Conservation (phyloP, 2,888 invertebrate species). For the Mycalesis mineus region DNA sequence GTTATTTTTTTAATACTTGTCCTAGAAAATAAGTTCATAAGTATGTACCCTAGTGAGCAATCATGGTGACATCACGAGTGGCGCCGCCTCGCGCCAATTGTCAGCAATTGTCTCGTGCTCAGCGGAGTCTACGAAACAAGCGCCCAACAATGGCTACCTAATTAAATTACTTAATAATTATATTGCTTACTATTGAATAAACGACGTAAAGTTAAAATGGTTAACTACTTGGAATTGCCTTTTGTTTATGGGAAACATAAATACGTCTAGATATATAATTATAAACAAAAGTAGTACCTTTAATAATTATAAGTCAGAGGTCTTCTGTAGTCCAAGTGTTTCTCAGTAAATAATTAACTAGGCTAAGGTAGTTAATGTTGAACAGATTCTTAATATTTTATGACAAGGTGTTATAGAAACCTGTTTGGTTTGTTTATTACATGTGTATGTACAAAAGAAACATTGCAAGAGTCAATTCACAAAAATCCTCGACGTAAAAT, state of each 20-base stretch:
- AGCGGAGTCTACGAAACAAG: constrained; percentile 14
- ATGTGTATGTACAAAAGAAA: too few species aligned
- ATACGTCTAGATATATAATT: neutral
- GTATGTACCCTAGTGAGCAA: constrained; percentile 13
- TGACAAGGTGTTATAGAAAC: too few species aligned
- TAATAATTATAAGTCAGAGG: neutral
- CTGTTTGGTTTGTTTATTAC: too few species aligned
- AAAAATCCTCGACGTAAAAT: too few species aligned
- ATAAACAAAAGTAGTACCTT: neutral
- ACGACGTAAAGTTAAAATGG: constrained; percentile 22
- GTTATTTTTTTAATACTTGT: too few species aligned
- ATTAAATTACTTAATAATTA: constrained; percentile 66
- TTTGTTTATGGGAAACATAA: neutral
- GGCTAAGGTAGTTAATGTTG: neutral
- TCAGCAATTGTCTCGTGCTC: constrained; percentile 62
- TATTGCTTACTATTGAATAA: constrained; percentile 38
- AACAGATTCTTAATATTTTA: neutral
- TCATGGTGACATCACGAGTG: constrained; percentile 65
- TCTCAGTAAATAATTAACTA: neutral
- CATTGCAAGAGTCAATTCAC: too few species aligned
- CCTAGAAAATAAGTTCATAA: neutral
- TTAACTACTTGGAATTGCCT: constrained; percentile 8
- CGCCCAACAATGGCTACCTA: constrained; percentile 37
- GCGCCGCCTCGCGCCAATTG: constrained; percentile 72
- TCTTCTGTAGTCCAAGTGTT: neutral